Evolutionary conservation across 2,113 vertebrate species (phyloP).

Genomic region (Chloebia gouldiae): DNA sequence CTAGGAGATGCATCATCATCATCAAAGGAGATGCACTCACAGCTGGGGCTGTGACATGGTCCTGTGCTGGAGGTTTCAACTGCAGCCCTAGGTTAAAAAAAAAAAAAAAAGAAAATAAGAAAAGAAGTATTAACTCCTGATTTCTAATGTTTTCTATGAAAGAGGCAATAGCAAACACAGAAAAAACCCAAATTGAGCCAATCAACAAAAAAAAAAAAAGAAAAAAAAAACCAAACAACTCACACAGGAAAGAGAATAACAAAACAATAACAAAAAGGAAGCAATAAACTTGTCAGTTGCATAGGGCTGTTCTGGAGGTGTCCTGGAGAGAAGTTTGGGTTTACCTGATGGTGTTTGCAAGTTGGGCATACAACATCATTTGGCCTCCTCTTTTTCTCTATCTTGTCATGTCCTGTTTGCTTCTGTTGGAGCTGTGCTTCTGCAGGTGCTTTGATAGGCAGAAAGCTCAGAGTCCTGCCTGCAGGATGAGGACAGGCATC

Average conservation of each 20-base stretch:
- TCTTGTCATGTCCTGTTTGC: not conserved
- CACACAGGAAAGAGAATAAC: not conserved
- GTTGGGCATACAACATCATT: not conserved
- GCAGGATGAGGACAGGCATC: not conserved
- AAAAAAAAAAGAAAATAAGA: no score
- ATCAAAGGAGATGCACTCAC: accelerated
- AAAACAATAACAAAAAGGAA: not conserved
- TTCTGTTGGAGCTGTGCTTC: not conserved
- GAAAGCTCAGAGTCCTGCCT: not conserved
- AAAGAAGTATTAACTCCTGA: not conserved
- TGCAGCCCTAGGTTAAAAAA: not conserved
- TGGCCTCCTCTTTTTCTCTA: not conserved
- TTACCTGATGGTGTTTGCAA: not conserved
- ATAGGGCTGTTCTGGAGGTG: not conserved
- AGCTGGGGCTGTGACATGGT: not conserved
- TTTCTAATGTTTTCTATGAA: not conserved
- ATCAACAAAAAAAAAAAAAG: not conserved
- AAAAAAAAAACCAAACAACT: not conserved
- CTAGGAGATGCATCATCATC: not conserved
- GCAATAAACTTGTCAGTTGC: not conserved
- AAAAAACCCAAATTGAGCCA: not conserved
- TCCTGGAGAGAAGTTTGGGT: not conserved
- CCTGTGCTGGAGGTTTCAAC: not conserved
- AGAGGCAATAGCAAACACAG: not conserved
- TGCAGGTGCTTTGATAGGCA: not conserved